Evolutionary conservation across 1,140 invertebrate species (phyloP).

Genomic region (Onthophagus taurus): DNA sequence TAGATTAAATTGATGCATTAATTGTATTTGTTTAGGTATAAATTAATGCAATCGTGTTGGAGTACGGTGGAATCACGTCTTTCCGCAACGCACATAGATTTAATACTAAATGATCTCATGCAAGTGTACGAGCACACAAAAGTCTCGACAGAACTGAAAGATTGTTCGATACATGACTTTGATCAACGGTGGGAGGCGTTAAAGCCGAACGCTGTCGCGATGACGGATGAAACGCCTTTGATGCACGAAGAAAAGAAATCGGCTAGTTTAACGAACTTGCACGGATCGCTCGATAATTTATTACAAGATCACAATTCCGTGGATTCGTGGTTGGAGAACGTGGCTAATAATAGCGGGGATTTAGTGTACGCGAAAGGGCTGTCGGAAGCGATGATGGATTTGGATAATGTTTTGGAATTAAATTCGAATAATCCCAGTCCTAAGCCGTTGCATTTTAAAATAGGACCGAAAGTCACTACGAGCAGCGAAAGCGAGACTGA

Average conservation of each 20-base stretch:
- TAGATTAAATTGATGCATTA: background rate
- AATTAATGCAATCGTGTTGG: constrained; percentile 61
- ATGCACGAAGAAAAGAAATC: constrained; percentile 24
- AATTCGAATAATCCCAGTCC: constrained; percentile 52
- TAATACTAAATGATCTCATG: constrained; percentile 47
- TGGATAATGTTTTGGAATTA: constrained; percentile 52
- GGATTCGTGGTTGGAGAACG: constrained; percentile 50
- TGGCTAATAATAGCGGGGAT: constrained; percentile 41
- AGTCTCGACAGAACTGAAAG: constrained; percentile 21
- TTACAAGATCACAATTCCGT: constrained; percentile 29
- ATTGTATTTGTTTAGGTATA: constrained; percentile 40
- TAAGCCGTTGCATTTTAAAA: constrained; percentile 29
- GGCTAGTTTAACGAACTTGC: constrained; percentile 46
- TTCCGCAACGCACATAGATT: constrained; percentile 43
- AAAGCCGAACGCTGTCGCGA: constrained; percentile 52
- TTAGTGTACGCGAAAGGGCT: constrained; percentile 50
- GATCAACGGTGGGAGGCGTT: constrained; percentile 56
- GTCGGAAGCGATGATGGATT: constrained; percentile 53
- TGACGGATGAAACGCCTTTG: constrained; percentile 36
- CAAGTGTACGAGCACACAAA: constrained; percentile 36
- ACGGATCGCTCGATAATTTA: constrained; percentile 50
- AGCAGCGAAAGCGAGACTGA: constrained; percentile 53
- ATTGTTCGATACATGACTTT: constrained; percentile 47
- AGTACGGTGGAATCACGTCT: constrained; percentile 38
- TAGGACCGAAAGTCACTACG: constrained; percentile 4